These are phyloP conservation scores for Eleginops maclovinus DNA, from an alignment of 2,113 vertebrate genomes.

Conservation along the genomic window DNA sequence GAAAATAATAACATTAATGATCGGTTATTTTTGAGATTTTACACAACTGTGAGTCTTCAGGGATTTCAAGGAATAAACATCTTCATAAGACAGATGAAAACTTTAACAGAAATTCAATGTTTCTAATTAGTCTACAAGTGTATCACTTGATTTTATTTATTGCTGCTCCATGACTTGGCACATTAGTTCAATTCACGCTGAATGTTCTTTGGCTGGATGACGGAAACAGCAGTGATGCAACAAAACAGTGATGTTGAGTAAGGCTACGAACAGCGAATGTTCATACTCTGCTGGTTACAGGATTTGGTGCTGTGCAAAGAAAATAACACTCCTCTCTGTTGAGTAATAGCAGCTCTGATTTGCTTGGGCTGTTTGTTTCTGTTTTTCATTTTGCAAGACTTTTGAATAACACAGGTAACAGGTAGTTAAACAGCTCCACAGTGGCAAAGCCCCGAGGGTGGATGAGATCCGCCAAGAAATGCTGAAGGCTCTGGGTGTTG, in stretches of 20 bases:
- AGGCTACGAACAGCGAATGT: conserved; percentile 22
- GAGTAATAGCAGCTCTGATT: conserved; percentile 24
- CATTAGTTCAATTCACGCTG: conserved; percentile 22
- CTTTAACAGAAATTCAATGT: conserved; percentile 21
- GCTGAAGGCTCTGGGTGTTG: no score
- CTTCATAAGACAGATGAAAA: conserved; percentile 25
- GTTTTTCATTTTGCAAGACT: no score
- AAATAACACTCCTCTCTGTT: conserved; percentile 32
- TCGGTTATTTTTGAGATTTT: conserved; percentile 21
- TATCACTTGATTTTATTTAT: conserved; percentile 35
- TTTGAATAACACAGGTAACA: not conserved
- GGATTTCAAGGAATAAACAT: conserved; percentile 24
- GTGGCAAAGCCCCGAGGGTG: no score
- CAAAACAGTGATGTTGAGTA: conserved; percentile 16
- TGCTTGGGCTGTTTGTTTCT: conserved; percentile 9
- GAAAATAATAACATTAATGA: conserved; percentile 40
- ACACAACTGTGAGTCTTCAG: not conserved
- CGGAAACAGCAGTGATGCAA: conserved; percentile 24
- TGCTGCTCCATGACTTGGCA: conserved; percentile 1
- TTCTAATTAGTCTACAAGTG: conserved; percentile 33
- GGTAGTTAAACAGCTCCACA: no score
- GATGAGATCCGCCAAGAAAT: no score
- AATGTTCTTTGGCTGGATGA: conserved; percentile 30
- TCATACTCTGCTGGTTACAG: conserved; percentile 34
- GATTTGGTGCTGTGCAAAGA: conserved; percentile 39